Conservation (phyloP, 1,140 invertebrate genomes). For the Xylocopa sonorina region DNA sequence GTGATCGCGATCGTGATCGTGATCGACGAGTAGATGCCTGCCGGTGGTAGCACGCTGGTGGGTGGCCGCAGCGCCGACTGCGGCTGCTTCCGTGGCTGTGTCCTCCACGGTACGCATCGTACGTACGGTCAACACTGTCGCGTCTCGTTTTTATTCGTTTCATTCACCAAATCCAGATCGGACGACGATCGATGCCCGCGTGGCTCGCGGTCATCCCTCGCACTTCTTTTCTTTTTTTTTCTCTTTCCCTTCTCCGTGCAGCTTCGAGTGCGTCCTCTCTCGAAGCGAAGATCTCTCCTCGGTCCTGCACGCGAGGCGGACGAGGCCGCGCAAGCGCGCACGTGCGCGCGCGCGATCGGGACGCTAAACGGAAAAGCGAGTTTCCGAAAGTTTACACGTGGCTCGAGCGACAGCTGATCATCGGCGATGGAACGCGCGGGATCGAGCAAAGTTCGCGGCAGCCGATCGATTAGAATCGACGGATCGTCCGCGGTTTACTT, state of each 20-base stretch:
- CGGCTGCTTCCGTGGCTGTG: constrained; percentile 74
- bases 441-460: neutral
- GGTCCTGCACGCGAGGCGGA: neutral
- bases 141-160: constrained; percentile 51
- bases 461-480: neutral
- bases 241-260: neutral
- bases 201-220: constrained; percentile 33
- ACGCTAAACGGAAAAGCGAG: constrained; percentile 24
- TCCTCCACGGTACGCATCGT: constrained; percentile 79
- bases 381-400: constrained; percentile 11
- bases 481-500: neutral
- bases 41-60: constrained; percentile 59
- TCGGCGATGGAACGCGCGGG: neutral
- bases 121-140: constrained; percentile 61
- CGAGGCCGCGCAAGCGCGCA: too few species aligned
- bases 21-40: constrained; percentile 61
- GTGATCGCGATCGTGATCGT: constrained; percentile 55
- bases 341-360: constrained; percentile 23
- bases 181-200: constrained; percentile 29
- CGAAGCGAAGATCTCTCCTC: too few species aligned
- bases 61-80: constrained; percentile 65
- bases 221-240: neutral
- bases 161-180: constrained; percentile 51
- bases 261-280: too few species aligned
- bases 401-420: constrained; percentile 5